These are phyloP conservation scores for Champsocephalus esox DNA, from an alignment of 2,797 vertebrate species.

Conservation along the genomic window DNA sequence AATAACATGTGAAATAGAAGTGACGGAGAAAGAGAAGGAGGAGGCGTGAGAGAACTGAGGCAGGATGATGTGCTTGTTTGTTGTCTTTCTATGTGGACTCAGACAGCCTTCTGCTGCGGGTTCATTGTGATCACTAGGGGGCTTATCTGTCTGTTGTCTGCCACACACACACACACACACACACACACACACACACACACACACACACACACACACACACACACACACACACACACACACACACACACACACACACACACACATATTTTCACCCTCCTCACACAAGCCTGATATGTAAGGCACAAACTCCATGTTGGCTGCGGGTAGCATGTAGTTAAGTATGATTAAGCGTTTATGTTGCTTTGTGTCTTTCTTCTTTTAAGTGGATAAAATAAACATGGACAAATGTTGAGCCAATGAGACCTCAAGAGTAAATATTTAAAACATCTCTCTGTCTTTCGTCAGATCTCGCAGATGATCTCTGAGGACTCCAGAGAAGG, in stretches of 20 bases:
- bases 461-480: slow-evolving; percentile 93
- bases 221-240: too few relatives aligned
- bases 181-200: too few relatives aligned
- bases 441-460: slow-evolving; percentile 31
- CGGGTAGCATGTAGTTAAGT: not conserved
- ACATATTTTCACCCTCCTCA: too few relatives aligned
- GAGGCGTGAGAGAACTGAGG: not conserved
- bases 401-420: not conserved
- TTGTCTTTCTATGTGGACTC: slow-evolving; percentile 30
- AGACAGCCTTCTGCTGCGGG: slow-evolving; percentile 39
- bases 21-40: not conserved
- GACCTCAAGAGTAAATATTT: not conserved
- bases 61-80: slow-evolving; percentile 15
- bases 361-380: not conserved
- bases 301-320: too few relatives aligned
- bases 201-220: too few relatives aligned
- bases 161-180: not conserved
- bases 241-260: too few relatives aligned
- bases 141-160: slow-evolving; percentile 33
- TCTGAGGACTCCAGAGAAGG: slow-evolving; percentile 90
- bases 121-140: slow-evolving; percentile 35
- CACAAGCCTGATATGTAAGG: too few relatives aligned
- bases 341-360: not conserved
- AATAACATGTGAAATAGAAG: not conserved
- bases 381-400: not conserved